phyloP scores from a whole-genome alignment of 2,888 invertebrate species.

The Caenorhabditis virilis region DNA sequence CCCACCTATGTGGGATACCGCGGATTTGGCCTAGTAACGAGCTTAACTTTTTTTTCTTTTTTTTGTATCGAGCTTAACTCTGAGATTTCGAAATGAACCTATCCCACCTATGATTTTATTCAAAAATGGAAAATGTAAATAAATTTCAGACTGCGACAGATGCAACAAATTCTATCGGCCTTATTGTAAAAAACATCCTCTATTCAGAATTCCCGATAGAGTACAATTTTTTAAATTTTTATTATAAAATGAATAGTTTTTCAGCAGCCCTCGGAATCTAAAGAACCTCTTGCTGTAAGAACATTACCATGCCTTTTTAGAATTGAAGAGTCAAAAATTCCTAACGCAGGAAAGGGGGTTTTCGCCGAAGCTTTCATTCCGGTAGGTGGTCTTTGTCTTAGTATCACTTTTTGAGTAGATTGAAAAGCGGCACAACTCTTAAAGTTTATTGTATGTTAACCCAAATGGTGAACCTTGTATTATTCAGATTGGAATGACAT shows the following conservation, averaged over 20 bases:
- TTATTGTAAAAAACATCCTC: constrained; percentile 48
- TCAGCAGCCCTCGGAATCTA: neutral
- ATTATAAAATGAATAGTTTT: neutral
- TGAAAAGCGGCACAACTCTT: no score
- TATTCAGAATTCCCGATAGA: constrained; percentile 41
- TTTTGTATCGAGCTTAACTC: no score
- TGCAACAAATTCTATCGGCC: constrained; percentile 44
- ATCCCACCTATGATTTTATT: no score
- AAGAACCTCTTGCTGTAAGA: constrained; percentile 21
- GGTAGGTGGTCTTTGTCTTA: constrained; percentile 8
- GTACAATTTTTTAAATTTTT: neutral
- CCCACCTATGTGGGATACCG: no score
- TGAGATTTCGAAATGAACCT: no score
- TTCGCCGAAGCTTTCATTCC: constrained; percentile 50
- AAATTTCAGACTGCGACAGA: constrained; percentile 41
- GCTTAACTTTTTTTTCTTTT: no score
- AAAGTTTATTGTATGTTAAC: no score
- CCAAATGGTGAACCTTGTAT: no score
- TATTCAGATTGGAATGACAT: constrained; percentile 54
- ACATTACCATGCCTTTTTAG: constrained; percentile 48
- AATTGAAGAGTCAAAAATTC: constrained; percentile 49
- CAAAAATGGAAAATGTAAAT: neutral
- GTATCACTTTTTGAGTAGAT: no score
- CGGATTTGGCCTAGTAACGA: no score
- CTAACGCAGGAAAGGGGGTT: constrained; percentile 54